A percentile compares a stretch with the other conserved stretches of the same genome.
These are phyloP conservation scores for Climacteris rufus DNA, from an alignment of 2,113 vertebrate genomes.

Conservation along the genomic window DNA sequence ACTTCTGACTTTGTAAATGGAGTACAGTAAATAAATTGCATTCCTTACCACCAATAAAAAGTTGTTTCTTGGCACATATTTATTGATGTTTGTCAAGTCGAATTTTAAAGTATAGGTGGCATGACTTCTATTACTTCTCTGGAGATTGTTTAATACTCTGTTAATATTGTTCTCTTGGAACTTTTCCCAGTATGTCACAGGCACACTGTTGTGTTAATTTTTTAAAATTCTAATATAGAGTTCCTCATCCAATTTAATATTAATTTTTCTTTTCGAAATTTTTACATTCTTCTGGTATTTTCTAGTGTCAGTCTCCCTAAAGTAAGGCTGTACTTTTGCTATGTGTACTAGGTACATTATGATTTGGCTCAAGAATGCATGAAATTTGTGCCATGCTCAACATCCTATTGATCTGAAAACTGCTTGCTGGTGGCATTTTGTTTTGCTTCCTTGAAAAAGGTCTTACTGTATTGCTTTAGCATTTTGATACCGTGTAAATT, in stretches of 20 bases:
- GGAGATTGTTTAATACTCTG: background rate
- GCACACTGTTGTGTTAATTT: background rate
- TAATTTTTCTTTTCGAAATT: background rate
- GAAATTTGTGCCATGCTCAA: background rate
- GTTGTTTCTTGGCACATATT: background rate
- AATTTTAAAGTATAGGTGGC: background rate
- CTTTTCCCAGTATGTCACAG: background rate
- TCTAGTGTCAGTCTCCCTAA: background rate
- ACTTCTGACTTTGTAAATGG: background rate
- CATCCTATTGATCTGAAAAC: background rate
- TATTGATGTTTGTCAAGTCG: background rate
- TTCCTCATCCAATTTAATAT: background rate
- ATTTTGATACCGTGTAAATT: background rate
- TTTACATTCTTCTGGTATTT: background rate
- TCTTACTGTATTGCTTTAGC: background rate
- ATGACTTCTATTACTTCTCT: background rate
- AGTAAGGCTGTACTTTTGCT: background rate
- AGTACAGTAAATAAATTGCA: background rate
- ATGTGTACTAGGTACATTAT: too few relatives aligned
- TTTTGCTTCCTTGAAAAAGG: background rate
- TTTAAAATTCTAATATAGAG: background rate
- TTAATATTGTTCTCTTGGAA: background rate
- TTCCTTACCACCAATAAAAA: background rate
- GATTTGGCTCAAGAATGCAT: background rate
- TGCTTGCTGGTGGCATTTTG: background rate